These are phyloP conservation scores for Sorex araneus DNA, from an alignment of 2,113 vertebrate genomes.

Conservation along the genomic window DNA sequence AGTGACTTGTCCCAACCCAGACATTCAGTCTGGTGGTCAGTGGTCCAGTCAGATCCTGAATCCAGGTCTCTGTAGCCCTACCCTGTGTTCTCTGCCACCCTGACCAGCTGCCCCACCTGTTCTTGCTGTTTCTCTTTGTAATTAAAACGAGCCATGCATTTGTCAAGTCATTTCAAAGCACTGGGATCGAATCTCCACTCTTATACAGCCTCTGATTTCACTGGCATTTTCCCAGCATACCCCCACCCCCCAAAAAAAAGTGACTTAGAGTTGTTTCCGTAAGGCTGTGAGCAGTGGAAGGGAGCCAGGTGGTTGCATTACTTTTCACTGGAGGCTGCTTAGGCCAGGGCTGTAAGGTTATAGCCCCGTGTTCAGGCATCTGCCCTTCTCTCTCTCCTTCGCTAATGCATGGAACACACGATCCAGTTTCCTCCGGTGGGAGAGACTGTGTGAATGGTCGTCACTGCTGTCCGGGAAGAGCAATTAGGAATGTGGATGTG, in stretches of 20 bases:
- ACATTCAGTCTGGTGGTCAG: accelerated
- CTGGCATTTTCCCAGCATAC: background rate
- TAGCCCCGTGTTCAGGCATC: background rate
- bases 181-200: background rate
- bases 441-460: background rate
- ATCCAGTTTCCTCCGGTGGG: background rate
- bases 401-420: background rate
- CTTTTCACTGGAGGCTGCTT: accelerated
- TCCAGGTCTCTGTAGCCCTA: background rate
- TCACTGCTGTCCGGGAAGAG: background rate
- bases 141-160: background rate
- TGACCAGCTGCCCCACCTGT: background rate
- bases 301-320: conserved; percentile 37
- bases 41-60: background rate
- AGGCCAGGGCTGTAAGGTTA: conserved; percentile 24
- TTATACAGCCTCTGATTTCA: conserved; percentile 36
- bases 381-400: background rate
- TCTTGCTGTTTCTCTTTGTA: background rate
- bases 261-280: background rate
- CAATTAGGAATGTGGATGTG: too few species aligned
- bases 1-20: background rate
- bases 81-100: background rate
- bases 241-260: background rate
- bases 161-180: background rate
- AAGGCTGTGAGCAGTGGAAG: accelerated